These are phyloP conservation scores for Pseudoips prasinana DNA, from an alignment of 2,888 invertebrate genomes.

Conservation along the genomic window DNA sequence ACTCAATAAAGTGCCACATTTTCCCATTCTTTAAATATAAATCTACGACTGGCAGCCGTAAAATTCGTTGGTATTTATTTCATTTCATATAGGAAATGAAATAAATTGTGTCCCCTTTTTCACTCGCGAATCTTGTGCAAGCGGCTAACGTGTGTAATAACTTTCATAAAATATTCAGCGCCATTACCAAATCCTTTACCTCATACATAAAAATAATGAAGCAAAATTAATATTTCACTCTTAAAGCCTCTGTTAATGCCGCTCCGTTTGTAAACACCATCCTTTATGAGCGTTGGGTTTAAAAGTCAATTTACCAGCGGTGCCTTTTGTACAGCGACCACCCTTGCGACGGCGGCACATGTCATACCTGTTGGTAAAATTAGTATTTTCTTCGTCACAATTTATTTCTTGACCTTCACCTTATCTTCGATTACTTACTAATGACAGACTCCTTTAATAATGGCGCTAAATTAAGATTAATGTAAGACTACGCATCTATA, in stretches of 20 bases:
- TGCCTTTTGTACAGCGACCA: conserved; percentile 98
- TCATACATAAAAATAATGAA: conserved; percentile 70
- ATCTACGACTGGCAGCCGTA: conserved; percentile 7
- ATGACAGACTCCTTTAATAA: conserved; percentile 48
- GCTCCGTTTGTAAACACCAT: conserved; percentile 56
- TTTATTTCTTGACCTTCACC: conserved; percentile 34
- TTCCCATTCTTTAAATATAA: conserved; percentile 19
- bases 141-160: conserved; percentile 34
- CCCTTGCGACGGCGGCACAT: conserved; percentile 98
- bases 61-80: conserved; percentile 16
- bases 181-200: conserved; percentile 81
- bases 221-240: conserved; percentile 69
- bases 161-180: conserved; percentile 63
- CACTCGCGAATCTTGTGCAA: conserved; percentile 33
- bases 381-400: conserved; percentile 59
- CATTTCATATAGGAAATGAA: conserved; percentile 33
- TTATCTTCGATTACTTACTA: conserved; percentile 5
- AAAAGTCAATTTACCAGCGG: conserved; percentile 92
- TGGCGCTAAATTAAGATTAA: conserved; percentile 63
- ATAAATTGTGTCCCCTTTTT: conserved; percentile 14
- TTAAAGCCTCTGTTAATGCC: conserved; percentile 77
- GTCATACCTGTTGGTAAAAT: conserved; percentile 93
- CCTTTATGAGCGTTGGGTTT: conserved; percentile 55
- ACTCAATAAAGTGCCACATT: conserved; percentile 53
- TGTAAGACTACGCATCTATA: too few species aligned